Evolutionary conservation across 2,797 vertebrate genomes (phyloP), one percentile per base, ranked within the genome.

Genomic region (Delichon dasypus): DNA sequence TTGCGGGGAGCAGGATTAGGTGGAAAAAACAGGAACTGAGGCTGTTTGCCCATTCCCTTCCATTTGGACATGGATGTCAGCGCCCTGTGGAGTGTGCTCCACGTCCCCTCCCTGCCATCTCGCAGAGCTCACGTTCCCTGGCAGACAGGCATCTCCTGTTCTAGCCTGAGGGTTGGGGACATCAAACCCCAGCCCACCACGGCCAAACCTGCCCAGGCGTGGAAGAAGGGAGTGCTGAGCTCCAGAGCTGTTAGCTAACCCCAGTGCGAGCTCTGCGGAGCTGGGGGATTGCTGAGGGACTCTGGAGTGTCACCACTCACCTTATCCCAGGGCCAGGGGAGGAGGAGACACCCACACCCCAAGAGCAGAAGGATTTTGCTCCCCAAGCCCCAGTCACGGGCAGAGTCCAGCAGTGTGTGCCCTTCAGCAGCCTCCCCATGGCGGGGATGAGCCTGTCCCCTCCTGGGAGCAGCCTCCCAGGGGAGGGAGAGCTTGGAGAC

Each of bases 401-500:
- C 83, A 58, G 32, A 26, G 25, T 20, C 36, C 42, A 42, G 57
- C 50, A 71, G 72, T 53, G 25, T 2, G 51, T 77, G 32, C 42
- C 40, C 40, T 48, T 34, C 19, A 21, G 44, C n/a, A 85, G 40
- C 50, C 36, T 29, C 0, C 25, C 30, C 2, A 0, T 1, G 26
- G 26, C 16, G 34, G 53, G 32, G 55, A 79, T 26, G 55, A 83
- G 12, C 29, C n/a, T 11, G 1, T 45, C 5, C 45, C 16, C 54
- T 76, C 29, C 67, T 16, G 26, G 57, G n/a, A 71, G 26, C 45
- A n/a, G n/a, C 16, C 8, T 40, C 21, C 29, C 16, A 11, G 44
- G 9, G 0, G 0, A 42, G n/a, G 11, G 19, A 21, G 5, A 7
- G n/a, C n/a, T 13, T 5, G 27, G 57, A 18, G 53, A 25, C 10